These are phyloP conservation scores for Prunella himalayana DNA, from an alignment of 2,113 vertebrate genomes.

Conservation along the genomic window DNA sequence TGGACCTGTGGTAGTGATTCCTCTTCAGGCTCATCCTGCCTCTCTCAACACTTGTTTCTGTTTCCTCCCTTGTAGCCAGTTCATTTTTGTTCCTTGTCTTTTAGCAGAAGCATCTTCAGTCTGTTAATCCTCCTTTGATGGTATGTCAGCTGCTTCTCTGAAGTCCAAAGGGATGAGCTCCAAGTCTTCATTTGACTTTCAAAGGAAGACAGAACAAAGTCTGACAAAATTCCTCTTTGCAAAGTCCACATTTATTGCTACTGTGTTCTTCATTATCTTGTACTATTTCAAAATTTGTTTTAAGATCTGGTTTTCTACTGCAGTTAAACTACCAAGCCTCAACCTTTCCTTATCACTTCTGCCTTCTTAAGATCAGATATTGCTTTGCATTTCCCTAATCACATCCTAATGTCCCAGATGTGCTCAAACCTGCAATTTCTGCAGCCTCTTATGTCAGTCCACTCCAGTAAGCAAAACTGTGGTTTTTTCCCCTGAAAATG, in stretches of 20 bases:
- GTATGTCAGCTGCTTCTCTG: background rate
- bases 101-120: background rate
- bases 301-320: background rate
- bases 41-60: background rate
- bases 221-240: background rate
- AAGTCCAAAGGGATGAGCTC: constrained; percentile 10
- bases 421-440: background rate
- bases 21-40: background rate
- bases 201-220: constrained; percentile 12
- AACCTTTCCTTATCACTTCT: background rate
- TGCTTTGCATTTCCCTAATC: background rate
- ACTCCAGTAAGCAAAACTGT: background rate
- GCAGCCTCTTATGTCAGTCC: background rate
- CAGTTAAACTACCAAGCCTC: background rate
- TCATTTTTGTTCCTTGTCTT: background rate
- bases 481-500: background rate
- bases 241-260: background rate
- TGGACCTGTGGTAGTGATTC: background rate
- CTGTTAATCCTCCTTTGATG: constrained; percentile 17
- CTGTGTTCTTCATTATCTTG: background rate
- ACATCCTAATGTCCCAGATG: background rate
- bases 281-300: background rate
- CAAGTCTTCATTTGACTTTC: background rate
- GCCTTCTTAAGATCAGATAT: background rate
- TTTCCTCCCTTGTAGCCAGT: background rate